Evolutionary conservation across 1,140 invertebrate species (phyloP).

Genomic region (Kradibia gibbosae): DNA sequence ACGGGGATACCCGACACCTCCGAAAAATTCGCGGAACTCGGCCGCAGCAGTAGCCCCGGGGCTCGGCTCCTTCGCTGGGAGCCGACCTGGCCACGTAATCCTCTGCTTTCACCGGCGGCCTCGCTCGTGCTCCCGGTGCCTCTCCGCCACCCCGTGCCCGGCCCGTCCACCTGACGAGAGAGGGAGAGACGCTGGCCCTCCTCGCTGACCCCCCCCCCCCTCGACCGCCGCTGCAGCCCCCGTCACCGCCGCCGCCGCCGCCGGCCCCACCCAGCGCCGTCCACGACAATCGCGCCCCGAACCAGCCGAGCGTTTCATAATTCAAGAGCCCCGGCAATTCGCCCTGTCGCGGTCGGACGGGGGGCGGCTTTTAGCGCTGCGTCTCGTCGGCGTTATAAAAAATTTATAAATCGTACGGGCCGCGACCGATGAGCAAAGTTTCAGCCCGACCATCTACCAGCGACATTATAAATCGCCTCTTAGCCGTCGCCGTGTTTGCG

Average conservation of each 20-base stretch:
- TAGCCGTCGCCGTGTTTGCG: neutral
- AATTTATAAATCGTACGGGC: slow-evolving; percentile 6
- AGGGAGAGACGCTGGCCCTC: too few species aligned
- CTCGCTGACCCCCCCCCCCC: too few species aligned
- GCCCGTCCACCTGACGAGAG: too few species aligned
- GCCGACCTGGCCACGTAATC: neutral
- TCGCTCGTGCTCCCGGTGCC: too few species aligned
- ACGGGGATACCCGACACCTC: neutral
- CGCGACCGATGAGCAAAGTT: slow-evolving; percentile 31
- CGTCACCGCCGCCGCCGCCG: too few species aligned
- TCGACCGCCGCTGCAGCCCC: too few species aligned
- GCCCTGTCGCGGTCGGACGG: neutral
- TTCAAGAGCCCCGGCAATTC: slow-evolving; percentile 2
- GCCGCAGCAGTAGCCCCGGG: too few species aligned
- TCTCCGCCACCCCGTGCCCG: neutral
- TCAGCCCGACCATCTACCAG: slow-evolving; percentile 30
- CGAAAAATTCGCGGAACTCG: neutral
- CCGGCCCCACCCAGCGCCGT: too few species aligned
- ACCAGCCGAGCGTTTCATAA: neutral
- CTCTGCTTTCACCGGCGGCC: neutral
- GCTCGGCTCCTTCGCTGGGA: too few species aligned
- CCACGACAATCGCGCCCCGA: too few species aligned
- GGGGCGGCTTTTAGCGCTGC: neutral
- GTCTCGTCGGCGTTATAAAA: neutral
- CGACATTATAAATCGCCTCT: slow-evolving; percentile 40